Evolutionary conservation across 2,888 invertebrate species (phyloP).

Genomic region (Erebia ligea): DNA sequence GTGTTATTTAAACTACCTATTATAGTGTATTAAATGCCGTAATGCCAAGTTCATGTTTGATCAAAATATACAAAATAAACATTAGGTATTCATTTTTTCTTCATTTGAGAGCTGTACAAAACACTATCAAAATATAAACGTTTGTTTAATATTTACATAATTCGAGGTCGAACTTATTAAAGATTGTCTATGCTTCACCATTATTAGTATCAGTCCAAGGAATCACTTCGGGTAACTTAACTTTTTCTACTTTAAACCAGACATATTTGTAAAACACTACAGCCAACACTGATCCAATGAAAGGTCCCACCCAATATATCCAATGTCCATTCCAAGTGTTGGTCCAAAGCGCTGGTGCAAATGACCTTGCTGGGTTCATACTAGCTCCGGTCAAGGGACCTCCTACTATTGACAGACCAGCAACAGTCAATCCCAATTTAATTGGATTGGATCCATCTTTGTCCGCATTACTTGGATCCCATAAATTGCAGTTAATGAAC

Average conservation of each 20-base stretch:
- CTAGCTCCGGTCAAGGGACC: conserved; percentile 88
- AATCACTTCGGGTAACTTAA: conserved; percentile 19
- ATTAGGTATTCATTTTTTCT: no score
- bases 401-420: conserved; percentile 85
- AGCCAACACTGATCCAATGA: conserved; percentile 58
- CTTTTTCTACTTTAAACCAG: conserved; percentile 51
- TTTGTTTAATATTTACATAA: background rate
- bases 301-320: conserved; percentile 88
- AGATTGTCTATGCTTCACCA: conserved; percentile 1
- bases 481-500: conserved; percentile 86
- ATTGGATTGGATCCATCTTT: conserved; percentile 86
- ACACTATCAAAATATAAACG: background rate
- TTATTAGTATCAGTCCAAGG: conserved; percentile 26
- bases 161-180: conserved; percentile 13
- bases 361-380: conserved; percentile 88
- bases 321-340: conserved; percentile 86
- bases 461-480: conserved; percentile 88
- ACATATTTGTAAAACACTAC: conserved; percentile 58
- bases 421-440: conserved; percentile 86
- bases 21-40: no score
- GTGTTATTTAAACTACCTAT: background rate
- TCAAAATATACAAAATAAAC: background rate
- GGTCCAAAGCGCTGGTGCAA: conserved; percentile 89
- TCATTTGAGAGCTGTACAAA: background rate
- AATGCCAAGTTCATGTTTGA: background rate